Evolutionary conservation across 2,888 invertebrate species (phyloP), one percentile per base, ranked within the genome.

Genomic region (Aspidiotus rigidus): DNA sequence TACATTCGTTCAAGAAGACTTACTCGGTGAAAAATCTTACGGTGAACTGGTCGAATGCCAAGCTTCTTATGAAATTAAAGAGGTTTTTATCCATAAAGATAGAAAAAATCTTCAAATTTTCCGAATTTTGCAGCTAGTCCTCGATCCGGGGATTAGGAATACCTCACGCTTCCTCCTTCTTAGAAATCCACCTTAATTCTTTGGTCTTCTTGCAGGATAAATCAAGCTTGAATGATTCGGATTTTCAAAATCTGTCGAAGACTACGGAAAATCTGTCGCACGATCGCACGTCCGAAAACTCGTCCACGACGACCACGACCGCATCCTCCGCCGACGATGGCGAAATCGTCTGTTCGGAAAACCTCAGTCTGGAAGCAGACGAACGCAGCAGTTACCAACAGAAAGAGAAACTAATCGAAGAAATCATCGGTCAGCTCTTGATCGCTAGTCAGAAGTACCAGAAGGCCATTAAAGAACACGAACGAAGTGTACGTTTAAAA

Each of bases 381-480:
- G 74, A 70, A 71, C 69, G 74, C 39, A 81, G 81, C 75, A 82
- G 81, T 72, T 81, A 81, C 74, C 74, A 82, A 44, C 81, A 81
- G 71, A 76, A 74, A 72, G 82, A 82, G 75, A 86, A 83, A 76
- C 86, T 83, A 62, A 80, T 86, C 74, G 87, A 89, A 78, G 83
- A 90, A 78, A 86, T 93, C 62, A 90, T 93, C 63, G 86, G 90
- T 0, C 90, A 90, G 76, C 80, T 92, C 13, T 79, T 93, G 7
- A 85, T 90, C 84, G 88, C 90, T 76, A 90, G 88, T 75, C 83
- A 87, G 74, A 90, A 90, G 72, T 90, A 91, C 73, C 88, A 90
- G 73, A 86, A 88, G 73, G 81, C 90, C 57, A 79, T 89, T 40
- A 88, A 87, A 62, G 62, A 62, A 54, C 56, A 61, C 41, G 62